These are phyloP conservation scores for Andrena minutula DNA, from an alignment of 2,888 invertebrate genomes.

Conservation along the genomic window DNA sequence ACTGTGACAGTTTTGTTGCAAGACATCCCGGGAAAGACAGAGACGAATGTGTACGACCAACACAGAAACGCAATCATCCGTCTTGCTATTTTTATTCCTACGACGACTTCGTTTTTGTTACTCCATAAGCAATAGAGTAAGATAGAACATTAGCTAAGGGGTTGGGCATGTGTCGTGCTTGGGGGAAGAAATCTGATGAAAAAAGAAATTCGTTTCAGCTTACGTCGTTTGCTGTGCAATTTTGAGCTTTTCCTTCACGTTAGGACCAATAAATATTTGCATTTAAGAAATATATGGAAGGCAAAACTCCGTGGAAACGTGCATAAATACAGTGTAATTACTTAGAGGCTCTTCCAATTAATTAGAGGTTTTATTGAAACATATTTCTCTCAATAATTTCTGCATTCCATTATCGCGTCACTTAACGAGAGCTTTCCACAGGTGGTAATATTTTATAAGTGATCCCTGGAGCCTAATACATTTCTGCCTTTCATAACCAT, in stretches of 20 bases:
- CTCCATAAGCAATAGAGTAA: not conserved
- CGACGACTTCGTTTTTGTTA: constrained; percentile 28
- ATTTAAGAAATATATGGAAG: too few relatives aligned
- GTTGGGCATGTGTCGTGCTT: not conserved
- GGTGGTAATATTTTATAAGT: too few relatives aligned
- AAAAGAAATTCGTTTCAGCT: not conserved
- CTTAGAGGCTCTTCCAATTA: not conserved
- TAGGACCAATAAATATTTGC: too few relatives aligned
- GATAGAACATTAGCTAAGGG: constrained; percentile 19
- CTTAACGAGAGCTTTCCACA: too few relatives aligned
- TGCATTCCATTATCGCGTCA: constrained; percentile 2
- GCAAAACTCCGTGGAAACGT: too few relatives aligned
- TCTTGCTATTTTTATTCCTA: constrained; percentile 44
- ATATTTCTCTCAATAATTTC: constrained; percentile 10
- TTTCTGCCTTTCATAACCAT: too few relatives aligned
- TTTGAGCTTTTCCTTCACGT: too few relatives aligned
- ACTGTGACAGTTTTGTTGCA: constrained; percentile 30
- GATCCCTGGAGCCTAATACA: too few relatives aligned
- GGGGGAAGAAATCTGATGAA: not conserved
- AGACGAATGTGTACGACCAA: constrained; percentile 35
- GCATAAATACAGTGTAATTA: too few relatives aligned
- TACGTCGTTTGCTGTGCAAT: too few relatives aligned
- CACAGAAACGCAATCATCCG: constrained; percentile 45
- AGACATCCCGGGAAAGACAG: not conserved
- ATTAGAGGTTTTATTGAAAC: not conserved